phyloP scores from a whole-genome alignment of 2,797 vertebrate species.

The Etheostoma nigrum region DNA sequence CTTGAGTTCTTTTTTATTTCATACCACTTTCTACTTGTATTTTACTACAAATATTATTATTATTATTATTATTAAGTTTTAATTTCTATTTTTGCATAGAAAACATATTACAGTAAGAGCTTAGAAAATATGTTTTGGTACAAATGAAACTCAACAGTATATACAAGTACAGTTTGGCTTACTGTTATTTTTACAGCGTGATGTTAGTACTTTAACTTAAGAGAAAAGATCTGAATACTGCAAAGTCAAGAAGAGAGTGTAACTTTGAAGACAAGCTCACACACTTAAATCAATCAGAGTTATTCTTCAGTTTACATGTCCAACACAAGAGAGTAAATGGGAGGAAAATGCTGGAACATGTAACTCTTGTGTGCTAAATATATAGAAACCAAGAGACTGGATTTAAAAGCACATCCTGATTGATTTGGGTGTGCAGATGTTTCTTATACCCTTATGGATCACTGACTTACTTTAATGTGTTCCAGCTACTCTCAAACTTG shows the following conservation, averaged over 20 bases:
- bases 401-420: background rate
- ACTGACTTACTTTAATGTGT: background rate
- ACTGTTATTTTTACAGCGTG: background rate
- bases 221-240: background rate
- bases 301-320: background rate
- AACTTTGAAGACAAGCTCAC: background rate
- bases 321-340: background rate
- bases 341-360: background rate
- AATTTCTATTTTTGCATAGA: background rate
- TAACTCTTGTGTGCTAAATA: background rate
- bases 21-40: background rate
- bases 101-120: background rate
- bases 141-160: background rate
- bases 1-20: background rate
- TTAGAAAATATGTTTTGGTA: background rate
- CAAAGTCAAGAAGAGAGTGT: constrained; percentile 10
- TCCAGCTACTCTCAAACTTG: constrained; percentile 7
- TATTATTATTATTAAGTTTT: background rate
- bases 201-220: too few relatives aligned
- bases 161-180: background rate
- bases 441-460: background rate
- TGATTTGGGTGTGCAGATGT: background rate
- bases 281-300: background rate
- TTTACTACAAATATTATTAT: background rate
- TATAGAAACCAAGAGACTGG: background rate